Evolutionary conservation across 2,797 vertebrate genomes (phyloP), one percentile per base, ranked within the genome.

Genomic region (Vireo griseus): DNA sequence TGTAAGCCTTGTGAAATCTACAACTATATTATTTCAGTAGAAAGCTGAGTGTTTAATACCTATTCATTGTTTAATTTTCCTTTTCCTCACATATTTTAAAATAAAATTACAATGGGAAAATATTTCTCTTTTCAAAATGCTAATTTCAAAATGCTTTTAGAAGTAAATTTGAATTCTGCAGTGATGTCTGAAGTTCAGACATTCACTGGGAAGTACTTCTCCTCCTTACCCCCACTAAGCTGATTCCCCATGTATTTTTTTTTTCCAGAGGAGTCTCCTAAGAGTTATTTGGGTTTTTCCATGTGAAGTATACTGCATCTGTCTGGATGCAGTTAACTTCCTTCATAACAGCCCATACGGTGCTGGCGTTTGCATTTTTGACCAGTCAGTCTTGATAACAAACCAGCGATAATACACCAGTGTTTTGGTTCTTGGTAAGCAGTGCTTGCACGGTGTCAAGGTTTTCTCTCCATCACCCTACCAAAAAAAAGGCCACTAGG

Each of bases 401-500:
- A 28, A 54, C 4, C 39, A 37, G 2, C 42, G 35, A 52, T 74
- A 82, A 78, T 44, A 57, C 11, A 19, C 3, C 5, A 14, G 10
- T 68, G n/a, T 90, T 94, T 79, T 80, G n/a, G 6, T 47, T 88
- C 25, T 50, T 68, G 24, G 16, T 67, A 50, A 78, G 48, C 39
- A 47, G 21, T 39, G n/a, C 45, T 77, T 91, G 28, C 35, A 16
- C 4, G 31, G 35, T 61, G 48, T 57, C 58, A 84, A 61, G 52
- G 47, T 29, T 92, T 73, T 62, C 68, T 35, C 37, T 44, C 51
- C 20, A 6, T 44, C 14, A 35, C 13, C 24, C 11, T 20, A 20
- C 31, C 2, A 21, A 68, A 29, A 42, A 33, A 8, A 33, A 59
- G 17, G 14, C 20, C 15, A 24, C 20, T 44, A 19, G 21, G 11